A percentile compares a stretch with the other conserved stretches of the same genome.
phyloP scores from a whole-genome alignment of 2,888 invertebrate species.

The Drosophila limbata region DNA sequence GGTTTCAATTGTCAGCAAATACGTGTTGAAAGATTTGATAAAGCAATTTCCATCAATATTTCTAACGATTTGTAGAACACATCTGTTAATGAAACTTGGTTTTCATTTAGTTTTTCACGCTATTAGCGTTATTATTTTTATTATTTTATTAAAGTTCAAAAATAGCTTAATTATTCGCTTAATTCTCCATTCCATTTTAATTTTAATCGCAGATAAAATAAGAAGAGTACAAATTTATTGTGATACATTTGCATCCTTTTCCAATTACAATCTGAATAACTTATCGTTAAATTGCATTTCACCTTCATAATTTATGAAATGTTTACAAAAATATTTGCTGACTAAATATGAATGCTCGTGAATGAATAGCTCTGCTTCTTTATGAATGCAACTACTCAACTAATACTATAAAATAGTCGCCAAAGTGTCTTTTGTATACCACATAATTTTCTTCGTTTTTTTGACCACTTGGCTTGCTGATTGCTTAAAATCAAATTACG shows the following conservation, averaged over 20 bases:
- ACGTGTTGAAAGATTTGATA: too few relatives aligned
- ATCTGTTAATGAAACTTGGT: too few relatives aligned
- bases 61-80: too few relatives aligned
- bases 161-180: too few relatives aligned
- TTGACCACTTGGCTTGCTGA: constrained; percentile 10
- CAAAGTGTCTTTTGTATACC: neutral
- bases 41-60: too few relatives aligned
- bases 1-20: neutral
- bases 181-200: too few relatives aligned
- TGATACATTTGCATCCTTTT: neutral
- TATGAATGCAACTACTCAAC: neutral
- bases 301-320: neutral
- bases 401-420: neutral
- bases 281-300: neutral
- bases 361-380: neutral
- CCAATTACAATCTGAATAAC: neutral
- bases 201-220: too few relatives aligned
- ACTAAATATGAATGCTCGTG: neutral
- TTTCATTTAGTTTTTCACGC: too few relatives aligned
- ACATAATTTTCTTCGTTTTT: neutral
- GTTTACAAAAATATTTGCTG: neutral
- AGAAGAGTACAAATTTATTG: too few relatives aligned
- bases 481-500: constrained; percentile 54
- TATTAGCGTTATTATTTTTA: too few relatives aligned
- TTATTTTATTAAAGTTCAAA: too few relatives aligned